Conservation (phyloP, 2,113 vertebrate species). For the Mesocricetus auratus region DNA sequence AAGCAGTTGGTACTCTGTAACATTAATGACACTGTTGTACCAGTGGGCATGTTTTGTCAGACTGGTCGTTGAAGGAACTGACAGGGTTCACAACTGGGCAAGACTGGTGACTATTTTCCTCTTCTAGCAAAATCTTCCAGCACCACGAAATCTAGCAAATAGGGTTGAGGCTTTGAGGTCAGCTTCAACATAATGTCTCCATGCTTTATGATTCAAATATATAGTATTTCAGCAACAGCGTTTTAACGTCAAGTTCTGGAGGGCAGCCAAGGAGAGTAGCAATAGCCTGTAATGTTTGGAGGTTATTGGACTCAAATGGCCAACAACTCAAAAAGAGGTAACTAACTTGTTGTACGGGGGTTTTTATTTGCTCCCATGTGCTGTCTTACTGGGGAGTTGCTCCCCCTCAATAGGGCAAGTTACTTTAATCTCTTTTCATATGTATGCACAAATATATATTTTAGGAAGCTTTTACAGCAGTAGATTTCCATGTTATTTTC, state of each 20-base stretch:
- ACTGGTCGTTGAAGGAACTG: neutral
- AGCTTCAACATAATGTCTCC: neutral
- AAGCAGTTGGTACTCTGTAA: neutral
- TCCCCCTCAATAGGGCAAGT: neutral
- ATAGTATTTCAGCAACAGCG: neutral
- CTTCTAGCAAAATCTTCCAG: neutral
- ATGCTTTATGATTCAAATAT: neutral
- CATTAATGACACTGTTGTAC: neutral
- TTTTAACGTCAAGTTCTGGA: neutral
- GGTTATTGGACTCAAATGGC: neutral
- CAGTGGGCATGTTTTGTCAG: neutral
- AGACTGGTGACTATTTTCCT: neutral
- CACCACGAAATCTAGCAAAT: neutral
- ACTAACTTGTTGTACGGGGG: neutral
- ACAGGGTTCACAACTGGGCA: neutral
- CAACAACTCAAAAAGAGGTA: neutral
- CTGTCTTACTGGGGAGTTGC: neutral
- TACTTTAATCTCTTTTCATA: neutral
- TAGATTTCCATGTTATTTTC: neutral
- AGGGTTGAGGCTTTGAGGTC: neutral
- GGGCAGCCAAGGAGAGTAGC: neutral
- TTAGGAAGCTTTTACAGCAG: neutral
- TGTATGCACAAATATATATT: neutral
- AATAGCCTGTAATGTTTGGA: neutral
- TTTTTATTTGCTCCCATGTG: neutral